Base-by-base conservation (phyloP, 2,797 vertebrate genomes). In the Oreonectes daqikongensis region DNA sequence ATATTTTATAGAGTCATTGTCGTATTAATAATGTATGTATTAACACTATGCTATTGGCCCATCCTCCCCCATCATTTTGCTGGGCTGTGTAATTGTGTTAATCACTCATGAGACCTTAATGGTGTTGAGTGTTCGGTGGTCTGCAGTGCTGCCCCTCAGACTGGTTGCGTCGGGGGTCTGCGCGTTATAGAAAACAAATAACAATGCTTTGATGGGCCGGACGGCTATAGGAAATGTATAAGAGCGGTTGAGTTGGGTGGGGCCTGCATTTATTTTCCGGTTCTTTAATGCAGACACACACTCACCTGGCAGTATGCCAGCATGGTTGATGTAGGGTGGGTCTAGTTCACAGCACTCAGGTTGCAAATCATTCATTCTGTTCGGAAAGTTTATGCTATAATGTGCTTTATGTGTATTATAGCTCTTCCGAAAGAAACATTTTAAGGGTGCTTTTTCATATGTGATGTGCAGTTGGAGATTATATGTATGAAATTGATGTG, bases 301-400 rank as follows among this genome's bases (percentile, higher is more conserved):
- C 85, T 89, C 86, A 90, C 90, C 90, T 93, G 91, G 89, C 90
- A 77, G 66, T 2, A 10, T 63, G 87, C 90, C 89, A 81, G 79
- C n/a, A n/a, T 65, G 40, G 12, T 15, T 52, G 69, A 71, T 60
- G 50, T 73, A 78, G 81, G 81, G 81, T 73, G 78, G 71, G 71
- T 83, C 75, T 74, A 12, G 8, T 22, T 42, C 55, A 55, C 63
- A 38, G 24, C 5, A 12, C 18, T 81, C 67, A 69, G 57, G 64
- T 61, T 73, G 68, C 20, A 57, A 42, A 71, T 72, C 8, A 72
- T 72, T 53, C 22, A 26, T 61, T 28, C 60, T 57, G 50, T 73
- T 76, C 24, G 71, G 28, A 18, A 69, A 61, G 65, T 71, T 76
- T n/a, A n/a, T 22, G 22, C 64, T 28, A 38, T 35, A 14, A 18